Base-by-base conservation (phyloP, 2,888 invertebrate species). In the Pinctada fucata region DNA sequence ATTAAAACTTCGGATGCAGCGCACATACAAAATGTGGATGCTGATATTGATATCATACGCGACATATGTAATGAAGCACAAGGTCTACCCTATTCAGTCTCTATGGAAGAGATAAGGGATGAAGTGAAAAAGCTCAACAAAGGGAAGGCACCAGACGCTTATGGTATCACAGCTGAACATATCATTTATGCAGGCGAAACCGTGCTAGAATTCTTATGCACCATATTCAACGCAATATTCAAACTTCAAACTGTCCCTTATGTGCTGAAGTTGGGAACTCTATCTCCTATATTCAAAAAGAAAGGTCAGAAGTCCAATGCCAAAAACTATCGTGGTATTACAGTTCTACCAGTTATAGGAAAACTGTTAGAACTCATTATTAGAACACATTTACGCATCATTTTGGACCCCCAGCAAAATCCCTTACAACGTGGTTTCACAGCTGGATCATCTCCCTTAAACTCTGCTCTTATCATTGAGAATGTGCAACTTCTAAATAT, bases 371-470 rank as follows among this genome's bases (percentile, higher is more conserved):
- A 73, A 16, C 47, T 52, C 2, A 31, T 76, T 16, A 6, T 64
- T 2, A 47, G 16, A 48, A 73, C 3, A n/a, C 2, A 13, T 13
- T 49, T 72, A 10, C 8, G 52, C 4, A 64, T 50, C 16, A 63
- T n/a, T 8, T 48, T 77, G 5, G 48, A 6, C 2, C 31, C 48
- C 31, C 2, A 65, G 13, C 77, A 77, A 48, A 77, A 77, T 45
- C 70, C 51, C 2, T 72, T 72, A 3, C 78, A 73, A 16, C 49
- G 73, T 73, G 68, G 78, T 6, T 73, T 78, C 45, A 73, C 78
- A 2, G n/a, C 10, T 13, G 13, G 16, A 2, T 65, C 78, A 3
- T 65, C 66, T 16, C 16, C n/a, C 50, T 49, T 71, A 71, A 72
- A n/a, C 50, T 71, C 71, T 65, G 76, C 4, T 77, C 72, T 49